A percentile compares a stretch with the other conserved stretches of the same genome.
These are phyloP conservation scores for Sardina pilchardus DNA, from an alignment of 2,113 vertebrate species.

Conservation along the genomic window DNA sequence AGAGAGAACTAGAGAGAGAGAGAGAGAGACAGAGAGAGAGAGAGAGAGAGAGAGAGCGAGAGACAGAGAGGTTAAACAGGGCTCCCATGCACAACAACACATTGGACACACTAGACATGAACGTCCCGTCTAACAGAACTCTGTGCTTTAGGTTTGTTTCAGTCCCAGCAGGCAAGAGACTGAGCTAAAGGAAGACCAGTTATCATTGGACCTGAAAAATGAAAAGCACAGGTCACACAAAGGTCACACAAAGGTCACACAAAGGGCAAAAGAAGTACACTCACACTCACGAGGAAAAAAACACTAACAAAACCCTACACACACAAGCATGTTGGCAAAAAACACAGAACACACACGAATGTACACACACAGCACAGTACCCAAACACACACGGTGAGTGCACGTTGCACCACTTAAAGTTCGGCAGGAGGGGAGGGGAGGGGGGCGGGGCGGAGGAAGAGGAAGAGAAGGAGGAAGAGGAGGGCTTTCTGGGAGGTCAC, in stretches of 20 bases:
- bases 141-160: conserved; percentile 57
- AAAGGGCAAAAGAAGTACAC: conserved; percentile 71
- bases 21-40: conserved; percentile 55
- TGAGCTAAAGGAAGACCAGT: conserved; percentile 70
- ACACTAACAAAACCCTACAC: conserved; percentile 64
- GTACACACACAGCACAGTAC: conserved; percentile 61
- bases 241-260: conserved; percentile 60
- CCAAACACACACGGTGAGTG: conserved; percentile 56
- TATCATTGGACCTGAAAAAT: conserved; percentile 90
- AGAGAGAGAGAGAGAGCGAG: conserved; percentile 41
- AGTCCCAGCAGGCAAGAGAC: conserved; percentile 66
- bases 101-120: not conserved
- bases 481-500: conserved; percentile 74
- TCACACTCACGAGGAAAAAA: conserved; percentile 40
- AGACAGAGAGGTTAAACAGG: conserved; percentile 57
- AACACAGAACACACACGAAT: conserved; percentile 61
- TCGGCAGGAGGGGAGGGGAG: conserved; percentile 64
- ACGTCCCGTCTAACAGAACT: not conserved
- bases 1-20: conserved; percentile 57
- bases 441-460: conserved; percentile 68
- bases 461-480: conserved; percentile 64
- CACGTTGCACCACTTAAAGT: conserved; percentile 44
- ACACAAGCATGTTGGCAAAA: conserved; percentile 60
- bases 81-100: conserved; percentile 21
- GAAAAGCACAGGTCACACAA: conserved; percentile 34